A percentile compares a stretch with the other conserved stretches of the same genome.
Conservation (phyloP, 2,797 vertebrate species). For the Typhlichthys eigenmanni region DNA sequence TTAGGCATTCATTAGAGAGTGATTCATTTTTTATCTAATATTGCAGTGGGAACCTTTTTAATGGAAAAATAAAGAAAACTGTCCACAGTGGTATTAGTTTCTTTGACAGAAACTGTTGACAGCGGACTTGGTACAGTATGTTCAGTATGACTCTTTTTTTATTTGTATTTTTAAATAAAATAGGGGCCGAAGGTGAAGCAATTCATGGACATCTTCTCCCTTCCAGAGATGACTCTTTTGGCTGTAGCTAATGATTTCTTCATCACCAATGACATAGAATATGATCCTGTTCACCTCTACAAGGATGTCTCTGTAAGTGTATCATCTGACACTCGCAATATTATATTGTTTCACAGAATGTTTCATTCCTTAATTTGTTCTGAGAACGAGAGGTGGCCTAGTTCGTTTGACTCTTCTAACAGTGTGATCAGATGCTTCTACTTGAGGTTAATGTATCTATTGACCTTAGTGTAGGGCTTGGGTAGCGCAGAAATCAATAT, state of each 20-base stretch:
- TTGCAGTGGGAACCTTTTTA: neutral
- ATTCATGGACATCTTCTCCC: slow-evolving; percentile 89
- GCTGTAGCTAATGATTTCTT: slow-evolving; percentile 85
- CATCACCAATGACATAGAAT: slow-evolving; percentile 82
- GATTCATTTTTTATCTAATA: neutral
- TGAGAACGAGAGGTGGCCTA: neutral
- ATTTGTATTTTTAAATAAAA: neutral
- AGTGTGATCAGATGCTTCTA: slow-evolving; percentile 16
- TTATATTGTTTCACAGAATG: neutral
- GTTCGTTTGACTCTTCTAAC: slow-evolving; percentile 17
- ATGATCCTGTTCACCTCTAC: slow-evolving; percentile 86
- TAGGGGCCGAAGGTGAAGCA: slow-evolving; percentile 87
- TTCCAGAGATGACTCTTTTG: slow-evolving; percentile 86
- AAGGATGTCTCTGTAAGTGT: slow-evolving; percentile 84
- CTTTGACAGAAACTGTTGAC: neutral
- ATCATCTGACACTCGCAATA: neutral
- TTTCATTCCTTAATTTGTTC: slow-evolving; percentile 9
- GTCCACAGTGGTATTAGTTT: slow-evolving; percentile 7
- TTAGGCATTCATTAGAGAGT: slow-evolving; percentile 2
- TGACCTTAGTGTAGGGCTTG: slow-evolving; percentile 20
- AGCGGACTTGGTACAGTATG: neutral
- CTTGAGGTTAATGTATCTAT: slow-evolving; percentile 42
- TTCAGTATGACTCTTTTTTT: neutral
- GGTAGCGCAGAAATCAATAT: slow-evolving; percentile 7
- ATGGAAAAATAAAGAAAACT: neutral